A percentile compares a stretch with the other conserved stretches of the same genome.
Evolutionary conservation across 2,113 vertebrate genomes (phyloP).

Genomic region (Brachyhypopomus gauderio): DNA sequence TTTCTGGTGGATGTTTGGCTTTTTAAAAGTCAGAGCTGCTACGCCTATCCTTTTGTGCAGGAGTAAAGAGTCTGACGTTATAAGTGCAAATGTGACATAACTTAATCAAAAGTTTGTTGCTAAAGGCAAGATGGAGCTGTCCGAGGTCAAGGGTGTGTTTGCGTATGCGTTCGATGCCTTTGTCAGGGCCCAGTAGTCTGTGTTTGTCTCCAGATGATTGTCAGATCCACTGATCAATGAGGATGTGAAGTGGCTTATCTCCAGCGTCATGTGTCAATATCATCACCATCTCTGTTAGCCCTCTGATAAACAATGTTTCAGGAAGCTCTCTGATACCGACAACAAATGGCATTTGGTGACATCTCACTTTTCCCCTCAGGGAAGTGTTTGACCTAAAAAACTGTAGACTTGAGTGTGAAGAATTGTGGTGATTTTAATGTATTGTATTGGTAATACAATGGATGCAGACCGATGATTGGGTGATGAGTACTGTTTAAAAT

Average conservation of each 20-base stretch:
- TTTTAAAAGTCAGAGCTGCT: not conserved
- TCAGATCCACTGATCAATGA: conserved; percentile 55
- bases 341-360: conserved; percentile 36
- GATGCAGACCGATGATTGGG: not conserved
- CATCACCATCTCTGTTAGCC: conserved; percentile 56
- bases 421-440: not conserved
- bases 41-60: conserved; percentile 1
- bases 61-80: conserved; percentile 6
- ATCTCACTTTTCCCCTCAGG: conserved; percentile 30
- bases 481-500: not conserved
- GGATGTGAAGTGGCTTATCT: conserved; percentile 63
- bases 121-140: not conserved
- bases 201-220: conserved; percentile 51
- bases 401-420: not conserved
- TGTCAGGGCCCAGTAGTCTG: conserved; percentile 30
- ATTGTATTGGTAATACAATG: conserved; percentile 1
- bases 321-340: conserved; percentile 46
- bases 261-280: conserved; percentile 60
- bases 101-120: not conserved
- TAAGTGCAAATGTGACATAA: not conserved
- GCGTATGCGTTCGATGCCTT: conserved; percentile 17
- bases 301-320: conserved; percentile 61
- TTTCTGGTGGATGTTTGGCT: too few species aligned
- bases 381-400: conserved; percentile 16
- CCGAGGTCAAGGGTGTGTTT: not conserved